Base-by-base conservation (phyloP, 2,888 invertebrate species). In the Agonopterix subpropinquella region DNA sequence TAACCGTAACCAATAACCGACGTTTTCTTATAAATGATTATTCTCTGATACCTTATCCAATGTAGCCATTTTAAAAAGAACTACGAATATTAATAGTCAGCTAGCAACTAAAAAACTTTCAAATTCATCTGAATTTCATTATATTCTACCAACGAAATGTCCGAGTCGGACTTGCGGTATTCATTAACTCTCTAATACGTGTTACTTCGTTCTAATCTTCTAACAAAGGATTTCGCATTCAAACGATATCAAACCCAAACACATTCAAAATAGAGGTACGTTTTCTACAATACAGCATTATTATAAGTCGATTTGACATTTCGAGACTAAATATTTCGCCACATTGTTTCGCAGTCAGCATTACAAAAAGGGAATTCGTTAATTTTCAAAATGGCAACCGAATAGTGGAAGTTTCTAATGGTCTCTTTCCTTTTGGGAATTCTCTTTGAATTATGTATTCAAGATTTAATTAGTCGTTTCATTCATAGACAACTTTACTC, bases 151-250 rank as follows among this genome's bases (percentile, higher is more conserved):
- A 18, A 43, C 41, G n/a, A 43, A 45, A 51, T 44, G 65, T 59
- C 71, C 73, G 78, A 81, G 39, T 39, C 39, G 3, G 39, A 42
- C 80, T 84, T 80, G 81, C 67, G 80, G 80, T 77, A 77, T 83
- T 82, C 82, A 83, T 81, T 81, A 80, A 79, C 73, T 73, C 69
- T 69, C 77, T 82, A 83, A 83, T 83, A 80, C 80, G 73, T 80
- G 81, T 80, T 82, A 80, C 80, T 80, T 78, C 73, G 72, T 75
- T 64, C 81, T 82, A 82, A 83, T 83, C 81, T 80, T 74, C 70
- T 67, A 65, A 72, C 77, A 73, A 77, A 80, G 67, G 59, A 56
- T 47, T 43, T 41, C 1, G 2, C 2, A 36, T 28, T 28, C 52
- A 56, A 46, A 1, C 50, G 2, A 67, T 77, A 70, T 58, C 51